Evolutionary conservation across 2,888 invertebrate species (phyloP).

Genomic region (Agonopterix subpropinquella): DNA sequence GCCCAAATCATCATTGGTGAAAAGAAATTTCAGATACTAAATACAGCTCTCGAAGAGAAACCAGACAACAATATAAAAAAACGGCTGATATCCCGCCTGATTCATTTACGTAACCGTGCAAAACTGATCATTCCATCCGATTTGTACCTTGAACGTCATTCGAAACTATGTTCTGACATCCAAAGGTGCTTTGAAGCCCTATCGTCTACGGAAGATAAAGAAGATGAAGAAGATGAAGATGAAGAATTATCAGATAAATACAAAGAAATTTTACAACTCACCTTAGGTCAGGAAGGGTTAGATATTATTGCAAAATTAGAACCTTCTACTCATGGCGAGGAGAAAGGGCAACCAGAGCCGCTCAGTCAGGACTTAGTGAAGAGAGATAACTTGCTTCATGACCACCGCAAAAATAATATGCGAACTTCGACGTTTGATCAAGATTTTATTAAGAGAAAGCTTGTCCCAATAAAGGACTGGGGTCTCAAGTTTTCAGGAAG

Average conservation of each 20-base stretch:
- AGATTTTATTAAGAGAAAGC: background rate
- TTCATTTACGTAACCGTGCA: conserved; percentile 1
- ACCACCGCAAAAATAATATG: background rate
- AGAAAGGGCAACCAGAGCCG: background rate
- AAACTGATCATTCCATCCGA: background rate
- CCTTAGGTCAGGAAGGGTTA: background rate
- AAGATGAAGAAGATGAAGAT: background rate
- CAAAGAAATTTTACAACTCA: background rate
- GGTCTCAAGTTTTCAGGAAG: conserved; percentile 4
- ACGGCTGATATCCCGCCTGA: background rate
- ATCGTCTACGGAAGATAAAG: background rate
- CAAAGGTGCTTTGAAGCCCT: background rate
- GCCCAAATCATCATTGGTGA: background rate
- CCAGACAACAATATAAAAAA: background rate
- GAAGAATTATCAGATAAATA: background rate
- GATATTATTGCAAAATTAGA: background rate
- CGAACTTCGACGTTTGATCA: background rate
- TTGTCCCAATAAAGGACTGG: conserved; percentile 7
- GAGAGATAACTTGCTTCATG: background rate
- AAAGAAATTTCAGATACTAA: background rate
- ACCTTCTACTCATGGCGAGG: background rate
- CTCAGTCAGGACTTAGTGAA: background rate
- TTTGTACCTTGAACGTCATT: background rate
- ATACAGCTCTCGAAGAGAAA: background rate
- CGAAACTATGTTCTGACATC: background rate